Percentiles rank a stretch among this genome's conserved stretches.
Evolutionary conservation across 2,113 vertebrate species (phyloP).

Genomic region (Natator depressus): DNA sequence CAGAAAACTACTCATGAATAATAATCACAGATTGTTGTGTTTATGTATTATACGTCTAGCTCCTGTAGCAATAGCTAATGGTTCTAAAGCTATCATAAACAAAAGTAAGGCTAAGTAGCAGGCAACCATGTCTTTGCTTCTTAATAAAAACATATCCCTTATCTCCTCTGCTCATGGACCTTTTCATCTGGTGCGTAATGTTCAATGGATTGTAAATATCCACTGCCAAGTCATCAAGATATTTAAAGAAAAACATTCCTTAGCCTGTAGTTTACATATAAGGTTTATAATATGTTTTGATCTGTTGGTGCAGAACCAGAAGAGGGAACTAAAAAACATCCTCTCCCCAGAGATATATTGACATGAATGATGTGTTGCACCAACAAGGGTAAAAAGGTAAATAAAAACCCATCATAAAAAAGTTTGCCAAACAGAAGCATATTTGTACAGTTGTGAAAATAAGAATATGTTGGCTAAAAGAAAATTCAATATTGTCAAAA

Average conservation of each 20-base stretch:
- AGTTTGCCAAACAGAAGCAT: background rate
- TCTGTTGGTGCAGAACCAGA: background rate
- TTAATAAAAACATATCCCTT: background rate
- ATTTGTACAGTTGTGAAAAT: background rate
- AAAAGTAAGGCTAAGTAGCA: background rate
- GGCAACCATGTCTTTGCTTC: background rate
- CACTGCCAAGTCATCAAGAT: background rate
- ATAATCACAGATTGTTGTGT: background rate
- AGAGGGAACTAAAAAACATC: background rate
- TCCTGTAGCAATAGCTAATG: background rate
- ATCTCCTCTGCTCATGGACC: background rate
- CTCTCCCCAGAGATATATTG: accelerated
- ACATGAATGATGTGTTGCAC: background rate
- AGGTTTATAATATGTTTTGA: background rate
- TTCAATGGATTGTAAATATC: background rate
- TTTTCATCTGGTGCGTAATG: background rate
- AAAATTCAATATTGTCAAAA: background rate
- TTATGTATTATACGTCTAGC: background rate
- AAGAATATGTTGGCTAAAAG: background rate
- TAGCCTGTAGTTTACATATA: background rate
- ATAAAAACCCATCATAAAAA: background rate
- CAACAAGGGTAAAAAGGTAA: background rate
- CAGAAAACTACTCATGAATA: background rate
- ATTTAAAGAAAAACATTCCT: background rate
- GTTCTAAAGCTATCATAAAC: background rate